Percentiles rank a stretch among this genome's conserved stretches.
phyloP scores from a whole-genome alignment of 2,888 invertebrate genomes.

The Agrypnus murinus region DNA sequence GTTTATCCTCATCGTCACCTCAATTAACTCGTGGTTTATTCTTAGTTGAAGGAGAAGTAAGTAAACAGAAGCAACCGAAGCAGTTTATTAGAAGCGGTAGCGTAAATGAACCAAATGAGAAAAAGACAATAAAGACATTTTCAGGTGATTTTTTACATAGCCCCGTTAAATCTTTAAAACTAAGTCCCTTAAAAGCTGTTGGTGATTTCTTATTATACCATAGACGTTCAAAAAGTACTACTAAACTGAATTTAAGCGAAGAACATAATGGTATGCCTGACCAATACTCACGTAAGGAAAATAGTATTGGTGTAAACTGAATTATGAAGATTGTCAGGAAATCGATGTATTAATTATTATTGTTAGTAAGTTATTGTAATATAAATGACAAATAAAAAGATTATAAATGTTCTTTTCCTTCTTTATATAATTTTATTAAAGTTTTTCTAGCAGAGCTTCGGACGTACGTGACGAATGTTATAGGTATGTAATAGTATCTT shows the following conservation, averaged over 20 bases:
- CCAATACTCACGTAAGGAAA: constrained; percentile 61
- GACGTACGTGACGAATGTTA: too few relatives aligned
- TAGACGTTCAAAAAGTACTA: constrained; percentile 63
- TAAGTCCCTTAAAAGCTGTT: constrained; percentile 71
- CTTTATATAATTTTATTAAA: too few relatives aligned
- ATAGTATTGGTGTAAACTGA: constrained; percentile 42
- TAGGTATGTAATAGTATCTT: too few relatives aligned
- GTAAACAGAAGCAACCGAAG: background rate
- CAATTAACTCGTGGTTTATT: constrained; percentile 65
- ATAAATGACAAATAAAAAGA: too few relatives aligned
- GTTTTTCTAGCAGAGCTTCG: too few relatives aligned
- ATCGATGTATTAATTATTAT: too few relatives aligned
- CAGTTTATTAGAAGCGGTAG: constrained; percentile 36
- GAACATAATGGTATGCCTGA: constrained; percentile 42
- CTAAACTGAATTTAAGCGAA: constrained; percentile 65
- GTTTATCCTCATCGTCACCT: constrained; percentile 64
- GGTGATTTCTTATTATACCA: constrained; percentile 69
- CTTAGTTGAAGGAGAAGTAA: constrained; percentile 61
- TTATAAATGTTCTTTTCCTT: too few relatives aligned
- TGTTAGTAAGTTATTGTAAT: too few relatives aligned
- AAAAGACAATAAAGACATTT: constrained; percentile 24
- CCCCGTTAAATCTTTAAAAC: constrained; percentile 64
- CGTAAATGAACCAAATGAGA: constrained; percentile 26
- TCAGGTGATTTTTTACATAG: constrained; percentile 53
- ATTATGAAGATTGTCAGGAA: too few relatives aligned